A percentile compares a stretch with the other conserved stretches of the same genome.
Evolutionary conservation across 2,888 invertebrate species (phyloP).

Genomic region (Cryptocheilus praepositus): DNA sequence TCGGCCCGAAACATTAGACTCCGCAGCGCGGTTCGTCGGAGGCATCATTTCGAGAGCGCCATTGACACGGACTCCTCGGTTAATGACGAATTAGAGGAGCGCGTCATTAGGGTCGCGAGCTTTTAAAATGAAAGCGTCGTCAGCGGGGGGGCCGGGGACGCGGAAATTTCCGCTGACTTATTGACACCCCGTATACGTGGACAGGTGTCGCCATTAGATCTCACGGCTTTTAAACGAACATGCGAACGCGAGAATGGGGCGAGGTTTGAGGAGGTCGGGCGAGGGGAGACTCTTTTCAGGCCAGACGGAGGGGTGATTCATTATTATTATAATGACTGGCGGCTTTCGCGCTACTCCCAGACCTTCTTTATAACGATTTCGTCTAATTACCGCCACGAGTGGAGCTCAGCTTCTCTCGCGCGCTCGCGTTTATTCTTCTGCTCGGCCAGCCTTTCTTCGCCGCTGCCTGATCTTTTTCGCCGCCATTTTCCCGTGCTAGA

Average conservation of each 20-base stretch:
- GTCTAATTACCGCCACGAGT: slow-evolving; percentile 5
- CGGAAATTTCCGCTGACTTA: no score
- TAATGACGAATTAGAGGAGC: no score
- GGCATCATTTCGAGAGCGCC: no score
- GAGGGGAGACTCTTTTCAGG: background rate
- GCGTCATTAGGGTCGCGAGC: no score
- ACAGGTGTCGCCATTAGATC: slow-evolving; percentile 7
- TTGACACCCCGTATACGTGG: background rate
- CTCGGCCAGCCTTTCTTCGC: background rate
- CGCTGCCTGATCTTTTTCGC: background rate
- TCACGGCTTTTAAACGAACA: slow-evolving; percentile 9
- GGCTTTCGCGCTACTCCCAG: background rate
- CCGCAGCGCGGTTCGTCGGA: no score
- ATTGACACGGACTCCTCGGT: no score
- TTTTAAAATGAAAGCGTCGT: no score
- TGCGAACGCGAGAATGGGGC: slow-evolving; percentile 1
- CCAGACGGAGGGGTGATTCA: slow-evolving; percentile 4
- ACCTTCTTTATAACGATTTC: slow-evolving; percentile 2
- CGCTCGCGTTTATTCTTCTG: background rate
- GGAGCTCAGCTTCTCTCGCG: background rate
- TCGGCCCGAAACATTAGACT: no score
- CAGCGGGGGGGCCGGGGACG: no score
- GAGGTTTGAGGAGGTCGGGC: background rate
- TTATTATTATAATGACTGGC: slow-evolving; percentile 9
- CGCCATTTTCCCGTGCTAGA: no score